Evolutionary conservation across 2,113 vertebrate genomes (phyloP).

Genomic region (Cyanoderma ruficeps): DNA sequence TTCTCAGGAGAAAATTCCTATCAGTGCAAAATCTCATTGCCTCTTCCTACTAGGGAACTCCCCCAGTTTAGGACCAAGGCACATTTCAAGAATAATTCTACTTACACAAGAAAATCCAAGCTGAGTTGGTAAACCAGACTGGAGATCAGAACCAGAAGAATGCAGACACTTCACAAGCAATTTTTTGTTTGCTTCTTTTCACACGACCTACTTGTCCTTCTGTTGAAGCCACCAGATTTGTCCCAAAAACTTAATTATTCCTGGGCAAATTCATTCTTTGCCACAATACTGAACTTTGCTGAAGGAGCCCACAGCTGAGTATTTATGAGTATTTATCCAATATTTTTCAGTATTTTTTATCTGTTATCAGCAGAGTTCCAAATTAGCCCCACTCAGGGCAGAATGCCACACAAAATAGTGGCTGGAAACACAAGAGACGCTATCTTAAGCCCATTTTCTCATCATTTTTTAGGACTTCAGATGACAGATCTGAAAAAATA

Average conservation of each 20-base stretch:
- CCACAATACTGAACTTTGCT: not conserved
- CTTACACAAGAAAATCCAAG: not conserved
- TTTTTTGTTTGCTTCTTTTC: not conserved
- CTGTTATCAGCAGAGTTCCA: not conserved
- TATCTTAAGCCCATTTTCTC: not conserved
- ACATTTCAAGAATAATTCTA: not conserved
- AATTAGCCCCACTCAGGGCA: rapidly evolving
- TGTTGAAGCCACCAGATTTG: not conserved
- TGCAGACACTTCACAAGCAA: not conserved
- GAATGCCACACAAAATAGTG: not conserved
- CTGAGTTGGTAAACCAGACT: not conserved
- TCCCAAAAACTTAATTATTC: not conserved
- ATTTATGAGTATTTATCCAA: not conserved
- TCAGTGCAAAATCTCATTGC: not conserved
- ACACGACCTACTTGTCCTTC: rapidly evolving
- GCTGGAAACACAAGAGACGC: not conserved
- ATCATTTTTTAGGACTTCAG: not conserved
- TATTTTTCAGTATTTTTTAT: not conserved
- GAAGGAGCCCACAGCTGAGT: not conserved
- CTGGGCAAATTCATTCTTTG: not conserved
- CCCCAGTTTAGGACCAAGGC: rapidly evolving
- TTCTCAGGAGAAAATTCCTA: not conserved
- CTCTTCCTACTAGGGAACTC: not conserved
- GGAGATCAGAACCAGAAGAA: not conserved
- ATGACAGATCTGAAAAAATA: not conserved